A percentile compares a stretch with the other conserved stretches of the same genome.
Conservation (phyloP, 2,797 vertebrate genomes). For the Hyperoplus lanceolatus region DNA sequence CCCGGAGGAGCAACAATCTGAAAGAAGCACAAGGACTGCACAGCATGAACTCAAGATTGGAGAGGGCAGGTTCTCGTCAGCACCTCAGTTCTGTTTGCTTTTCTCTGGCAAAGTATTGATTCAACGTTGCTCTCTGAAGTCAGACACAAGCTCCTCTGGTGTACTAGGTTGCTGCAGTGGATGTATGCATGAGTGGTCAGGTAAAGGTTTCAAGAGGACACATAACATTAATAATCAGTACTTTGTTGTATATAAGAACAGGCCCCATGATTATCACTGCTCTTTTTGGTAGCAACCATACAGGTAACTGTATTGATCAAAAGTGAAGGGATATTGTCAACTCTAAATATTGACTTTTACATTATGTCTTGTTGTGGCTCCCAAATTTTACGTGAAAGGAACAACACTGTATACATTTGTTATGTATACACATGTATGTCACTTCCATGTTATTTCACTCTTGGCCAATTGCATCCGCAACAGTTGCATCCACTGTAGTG, state of each 20-base stretch:
- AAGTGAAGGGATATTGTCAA: not conserved
- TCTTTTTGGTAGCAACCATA: not conserved
- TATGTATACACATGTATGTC: not conserved
- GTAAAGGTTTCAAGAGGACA: not conserved
- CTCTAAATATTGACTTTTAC: not conserved
- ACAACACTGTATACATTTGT: not conserved
- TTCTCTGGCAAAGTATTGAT: conserved; percentile 75
- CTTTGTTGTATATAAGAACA: not conserved
- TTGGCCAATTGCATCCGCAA: too few relatives aligned
- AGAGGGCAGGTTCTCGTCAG: conserved; percentile 57
- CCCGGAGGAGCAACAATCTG: conserved; percentile 48
- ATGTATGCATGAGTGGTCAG: conserved; percentile 28
- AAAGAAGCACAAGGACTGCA: conserved; percentile 60
- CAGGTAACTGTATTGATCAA: not conserved
- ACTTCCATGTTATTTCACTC: too few relatives aligned
- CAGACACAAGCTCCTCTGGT: conserved; percentile 42
- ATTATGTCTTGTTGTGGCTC: not conserved
- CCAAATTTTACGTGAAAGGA: not conserved
- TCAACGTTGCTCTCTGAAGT: conserved; percentile 68
- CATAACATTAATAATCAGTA: not conserved
- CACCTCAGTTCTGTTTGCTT: conserved; percentile 65
- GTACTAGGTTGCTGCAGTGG: conserved; percentile 9
- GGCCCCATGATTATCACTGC: not conserved
- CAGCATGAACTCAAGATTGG: conserved; percentile 59
- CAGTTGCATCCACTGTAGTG: not conserved